phyloP scores from a whole-genome alignment of 2,113 vertebrate species.

The Limanda limanda region DNA sequence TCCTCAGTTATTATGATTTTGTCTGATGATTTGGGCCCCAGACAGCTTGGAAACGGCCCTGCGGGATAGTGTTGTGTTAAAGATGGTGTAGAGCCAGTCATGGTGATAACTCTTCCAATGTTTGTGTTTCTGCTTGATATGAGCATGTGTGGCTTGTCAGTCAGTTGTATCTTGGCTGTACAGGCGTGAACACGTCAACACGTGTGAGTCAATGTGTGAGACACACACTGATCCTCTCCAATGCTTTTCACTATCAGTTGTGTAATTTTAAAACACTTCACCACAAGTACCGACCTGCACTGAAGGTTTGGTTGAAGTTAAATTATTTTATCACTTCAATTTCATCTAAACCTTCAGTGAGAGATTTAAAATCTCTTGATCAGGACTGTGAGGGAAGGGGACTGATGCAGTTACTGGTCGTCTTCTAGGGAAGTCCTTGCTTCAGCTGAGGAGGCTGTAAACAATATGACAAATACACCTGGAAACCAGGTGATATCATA shows the following conservation, averaged over 20 bases:
- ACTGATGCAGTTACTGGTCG: neutral
- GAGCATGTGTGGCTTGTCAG: constrained; percentile 39
- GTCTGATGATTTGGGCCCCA: neutral
- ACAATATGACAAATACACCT: neutral
- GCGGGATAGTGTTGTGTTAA: neutral
- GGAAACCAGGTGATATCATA: neutral
- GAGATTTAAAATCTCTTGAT: neutral
- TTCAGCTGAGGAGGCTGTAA: neutral
- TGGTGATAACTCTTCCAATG: constrained; percentile 30
- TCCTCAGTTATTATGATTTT: neutral
- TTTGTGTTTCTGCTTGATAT: constrained; percentile 41
- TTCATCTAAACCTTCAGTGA: too few relatives aligned
- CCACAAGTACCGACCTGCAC: neutral
- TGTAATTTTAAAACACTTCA: neutral
- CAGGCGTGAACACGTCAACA: constrained; percentile 25
- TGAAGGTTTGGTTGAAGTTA: neutral
- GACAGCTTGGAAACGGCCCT: neutral
- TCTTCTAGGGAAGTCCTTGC: neutral
- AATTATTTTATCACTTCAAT: too few relatives aligned
- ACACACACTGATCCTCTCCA: constrained; percentile 13
- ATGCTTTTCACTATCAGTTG: neutral
- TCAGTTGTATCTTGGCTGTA: constrained; percentile 41
- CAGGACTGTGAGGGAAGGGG: neutral
- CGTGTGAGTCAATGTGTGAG: constrained; percentile 31
- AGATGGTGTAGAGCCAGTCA: neutral